A percentile compares a stretch with the other conserved stretches of the same genome.
These are phyloP conservation scores for Drosophila robusta DNA, from an alignment of 2,888 invertebrate genomes.

Conservation along the genomic window DNA sequence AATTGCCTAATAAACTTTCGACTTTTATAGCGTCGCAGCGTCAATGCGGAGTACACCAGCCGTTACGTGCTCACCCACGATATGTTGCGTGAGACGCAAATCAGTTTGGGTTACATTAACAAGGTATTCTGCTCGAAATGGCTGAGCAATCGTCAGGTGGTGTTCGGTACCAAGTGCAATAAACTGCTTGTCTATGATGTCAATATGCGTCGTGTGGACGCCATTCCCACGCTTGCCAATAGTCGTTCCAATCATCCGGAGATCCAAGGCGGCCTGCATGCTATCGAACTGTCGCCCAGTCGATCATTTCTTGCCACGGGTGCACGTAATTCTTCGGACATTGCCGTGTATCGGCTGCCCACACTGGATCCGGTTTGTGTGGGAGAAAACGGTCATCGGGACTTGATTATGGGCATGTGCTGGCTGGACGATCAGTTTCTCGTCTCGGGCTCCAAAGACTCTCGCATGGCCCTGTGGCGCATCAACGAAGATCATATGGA, in stretches of 20 bases:
- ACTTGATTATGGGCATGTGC: constrained; percentile 95
- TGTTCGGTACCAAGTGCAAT: constrained; percentile 98
- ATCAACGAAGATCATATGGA: constrained; percentile 87
- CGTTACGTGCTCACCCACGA: constrained; percentile 95
- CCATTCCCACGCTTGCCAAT: constrained; percentile 94
- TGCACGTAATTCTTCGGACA: constrained; percentile 95
- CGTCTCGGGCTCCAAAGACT: constrained; percentile 96
- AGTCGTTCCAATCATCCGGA: constrained; percentile 86
- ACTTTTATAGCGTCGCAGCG: constrained; percentile 86
- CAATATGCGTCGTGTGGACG: constrained; percentile 92
- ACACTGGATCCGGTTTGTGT: constrained; percentile 97
- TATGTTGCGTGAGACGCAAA: constrained; percentile 93
- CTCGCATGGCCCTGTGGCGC: constrained; percentile 95
- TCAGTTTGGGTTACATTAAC: constrained; percentile 93
- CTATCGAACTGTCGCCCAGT: constrained; percentile 97
- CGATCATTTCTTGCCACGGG: constrained; percentile 95
- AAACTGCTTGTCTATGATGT: constrained; percentile 98
- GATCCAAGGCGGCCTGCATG: constrained; percentile 94
- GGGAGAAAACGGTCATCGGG: constrained; percentile 94
- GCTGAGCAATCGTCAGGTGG: constrained; percentile 97
- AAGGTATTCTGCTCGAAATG: constrained; percentile 98
- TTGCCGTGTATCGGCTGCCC: constrained; percentile 95
- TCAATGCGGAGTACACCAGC: constrained; percentile 92
- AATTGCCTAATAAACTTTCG: constrained; percentile 53
- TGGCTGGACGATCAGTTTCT: constrained; percentile 98